phyloP scores from a whole-genome alignment of 2,888 invertebrate genomes.

The Holacanthella duospinosa region DNA sequence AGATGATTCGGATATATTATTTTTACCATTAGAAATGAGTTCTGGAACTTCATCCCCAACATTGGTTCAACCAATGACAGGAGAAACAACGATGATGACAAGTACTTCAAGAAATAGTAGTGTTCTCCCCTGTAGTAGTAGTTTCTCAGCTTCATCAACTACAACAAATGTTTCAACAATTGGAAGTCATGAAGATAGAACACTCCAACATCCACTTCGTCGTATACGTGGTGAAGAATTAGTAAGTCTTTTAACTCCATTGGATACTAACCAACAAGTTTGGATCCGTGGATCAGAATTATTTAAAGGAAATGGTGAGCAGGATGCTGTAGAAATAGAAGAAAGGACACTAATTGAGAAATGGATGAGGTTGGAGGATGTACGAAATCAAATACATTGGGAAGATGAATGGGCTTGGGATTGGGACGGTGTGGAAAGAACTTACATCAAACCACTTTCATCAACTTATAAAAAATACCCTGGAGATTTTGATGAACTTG shows the following conservation, averaged over 20 bases:
- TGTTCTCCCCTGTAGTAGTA: not conserved
- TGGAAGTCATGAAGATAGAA: no score
- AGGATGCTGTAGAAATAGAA: slow-evolving; percentile 16
- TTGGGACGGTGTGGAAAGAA: slow-evolving; percentile 31
- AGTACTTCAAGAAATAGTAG: not conserved
- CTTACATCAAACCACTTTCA: slow-evolving; percentile 17
- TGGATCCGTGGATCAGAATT: not conserved
- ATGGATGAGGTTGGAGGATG: slow-evolving; percentile 36
- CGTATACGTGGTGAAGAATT: slow-evolving; percentile 21
- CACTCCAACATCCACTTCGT: slow-evolving; percentile 20
- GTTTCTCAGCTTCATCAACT: not conserved
- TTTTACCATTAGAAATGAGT: slow-evolving; percentile 34
- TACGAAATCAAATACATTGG: slow-evolving; percentile 29
- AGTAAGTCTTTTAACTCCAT: slow-evolving; percentile 8
- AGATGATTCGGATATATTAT: slow-evolving; percentile 35
- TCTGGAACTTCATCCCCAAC: slow-evolving; percentile 26
- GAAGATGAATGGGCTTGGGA: slow-evolving; percentile 36
- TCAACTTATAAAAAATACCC: no score
- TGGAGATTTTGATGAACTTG: not conserved
- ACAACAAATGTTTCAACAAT: slow-evolving; percentile 11
- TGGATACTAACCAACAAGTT: not conserved
- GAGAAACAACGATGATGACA: no score
- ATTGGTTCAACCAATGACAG: slow-evolving; percentile 23
- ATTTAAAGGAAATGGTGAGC: not conserved
- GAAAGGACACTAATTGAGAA: slow-evolving; percentile 33